These are phyloP conservation scores for Cydia strobilella DNA, from an alignment of 1,140 invertebrate species.

Conservation along the genomic window DNA sequence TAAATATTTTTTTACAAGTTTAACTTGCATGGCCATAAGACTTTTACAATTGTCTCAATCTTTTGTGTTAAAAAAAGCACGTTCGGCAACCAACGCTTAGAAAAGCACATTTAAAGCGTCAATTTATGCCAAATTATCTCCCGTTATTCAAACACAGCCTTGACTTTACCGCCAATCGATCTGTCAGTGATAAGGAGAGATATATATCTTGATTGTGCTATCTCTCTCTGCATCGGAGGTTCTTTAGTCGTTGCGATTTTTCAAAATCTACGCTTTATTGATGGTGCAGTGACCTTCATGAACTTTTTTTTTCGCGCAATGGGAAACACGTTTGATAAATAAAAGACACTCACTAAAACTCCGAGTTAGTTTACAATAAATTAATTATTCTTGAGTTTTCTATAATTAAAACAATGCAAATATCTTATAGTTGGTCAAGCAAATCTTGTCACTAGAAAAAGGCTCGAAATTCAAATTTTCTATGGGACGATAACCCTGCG, in stretches of 20 bases:
- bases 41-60: too few species aligned
- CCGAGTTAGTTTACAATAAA: too few species aligned
- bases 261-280: neutral
- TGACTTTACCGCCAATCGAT: conserved; percentile 8
- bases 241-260: neutral
- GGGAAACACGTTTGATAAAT: neutral
- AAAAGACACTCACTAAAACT: too few species aligned
- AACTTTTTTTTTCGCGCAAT: neutral
- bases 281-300: conserved; percentile 1
- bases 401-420: too few species aligned
- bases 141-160: neutral
- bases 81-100: neutral
- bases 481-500: too few species aligned
- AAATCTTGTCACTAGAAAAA: too few species aligned
- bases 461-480: too few species aligned
- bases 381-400: too few species aligned
- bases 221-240: conserved; percentile 1
- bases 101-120: neutral
- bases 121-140: conserved; percentile 13
- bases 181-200: conserved; percentile 11
- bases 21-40: too few species aligned
- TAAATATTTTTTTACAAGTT: too few species aligned
- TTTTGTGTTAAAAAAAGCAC: neutral
- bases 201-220: conserved; percentile 13
- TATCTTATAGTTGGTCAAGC: too few species aligned